Evolutionary conservation across 2,888 invertebrate genomes (phyloP).

Genomic region (Diarsia dahlii): DNA sequence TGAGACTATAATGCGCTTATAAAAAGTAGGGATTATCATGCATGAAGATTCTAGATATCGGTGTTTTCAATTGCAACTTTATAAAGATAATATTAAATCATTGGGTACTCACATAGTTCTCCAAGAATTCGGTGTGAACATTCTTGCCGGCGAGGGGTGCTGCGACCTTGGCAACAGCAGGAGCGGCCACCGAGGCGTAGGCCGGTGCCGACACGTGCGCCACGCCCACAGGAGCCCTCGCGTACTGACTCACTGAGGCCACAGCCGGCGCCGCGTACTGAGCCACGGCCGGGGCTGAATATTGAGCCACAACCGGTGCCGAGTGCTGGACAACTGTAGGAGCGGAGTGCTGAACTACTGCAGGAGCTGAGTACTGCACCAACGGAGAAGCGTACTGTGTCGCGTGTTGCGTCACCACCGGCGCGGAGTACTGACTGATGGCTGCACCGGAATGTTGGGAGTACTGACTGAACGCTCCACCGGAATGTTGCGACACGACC

Average conservation of each 20-base stretch:
- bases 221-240: constrained; percentile 61
- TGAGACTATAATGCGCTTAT: not conserved
- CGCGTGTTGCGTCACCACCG: constrained; percentile 50
- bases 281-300: constrained; percentile 63
- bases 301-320: constrained; percentile 76
- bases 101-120: constrained; percentile 92
- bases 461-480: constrained; percentile 66
- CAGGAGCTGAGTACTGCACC: constrained; percentile 68
- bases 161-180: constrained; percentile 64
- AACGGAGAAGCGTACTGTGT: constrained; percentile 60
- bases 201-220: constrained; percentile 55
- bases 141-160: constrained; percentile 80
- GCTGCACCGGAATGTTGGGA: constrained; percentile 60
- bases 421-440: constrained; percentile 67
- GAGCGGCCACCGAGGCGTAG: constrained; percentile 63
- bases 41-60: not conserved
- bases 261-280: constrained; percentile 75
- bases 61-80: not conserved
- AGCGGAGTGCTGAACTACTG: constrained; percentile 73
- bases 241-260: constrained; percentile 65
- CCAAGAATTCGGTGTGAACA: constrained; percentile 91
- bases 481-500: constrained; percentile 58
- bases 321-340: constrained; percentile 74
- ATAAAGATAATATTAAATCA: not conserved
- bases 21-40: not conserved